Evolutionary conservation across 2,797 vertebrate genomes (phyloP), one percentile per base, ranked within the genome.

Genomic region (Megaceryle alcyon): DNA sequence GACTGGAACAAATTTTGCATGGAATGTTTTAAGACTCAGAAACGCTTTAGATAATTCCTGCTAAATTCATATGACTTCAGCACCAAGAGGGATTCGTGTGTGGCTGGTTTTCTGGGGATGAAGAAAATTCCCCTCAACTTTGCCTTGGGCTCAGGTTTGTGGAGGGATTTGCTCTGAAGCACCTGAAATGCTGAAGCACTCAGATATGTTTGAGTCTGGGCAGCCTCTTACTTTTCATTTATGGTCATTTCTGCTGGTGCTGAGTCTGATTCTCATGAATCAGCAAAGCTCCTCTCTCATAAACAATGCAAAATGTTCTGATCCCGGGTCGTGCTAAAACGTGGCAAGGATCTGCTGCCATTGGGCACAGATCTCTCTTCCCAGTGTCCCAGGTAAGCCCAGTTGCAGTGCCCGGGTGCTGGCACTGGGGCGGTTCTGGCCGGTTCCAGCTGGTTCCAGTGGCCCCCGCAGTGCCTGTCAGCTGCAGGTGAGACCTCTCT

Each of bases 311-410:
- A 28, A 63, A 31, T 23, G 31, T 86, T 73, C 35, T 83, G 26
- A 17, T 84, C 44, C 35, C 0, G 2, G 44, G 19, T 35, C 0
- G 0, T 88, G 73, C 61, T 46, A 39, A 70, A 54, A 59, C 17
- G 28, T 39, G 31, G 14, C 71, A 23, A 48, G 49, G 86, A 78
- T 4, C 17, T 53, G 60, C 51, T 46, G 12, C 26, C 2, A 1
- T 4, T 59, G 51, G 79, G 37, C 48, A 7, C 14, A 25, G n/a
- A 33, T 95, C 14, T 59, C 5, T 12, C 8, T 76, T 68, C 3
- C 2, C 15, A 0, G 0, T 41, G 48, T 48, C 48, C 28, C 0
- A 0, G 23, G 35, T 65, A 56, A 31, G 68, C 25, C 29, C 11
- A 12, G 39, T 25, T 68, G 48, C 37, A 17, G 33, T 35, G 41